Percentiles rank a stretch among this genome's conserved stretches.
Conservation (phyloP, 2,113 vertebrate genomes). For the Xenopus laevis region DNA sequence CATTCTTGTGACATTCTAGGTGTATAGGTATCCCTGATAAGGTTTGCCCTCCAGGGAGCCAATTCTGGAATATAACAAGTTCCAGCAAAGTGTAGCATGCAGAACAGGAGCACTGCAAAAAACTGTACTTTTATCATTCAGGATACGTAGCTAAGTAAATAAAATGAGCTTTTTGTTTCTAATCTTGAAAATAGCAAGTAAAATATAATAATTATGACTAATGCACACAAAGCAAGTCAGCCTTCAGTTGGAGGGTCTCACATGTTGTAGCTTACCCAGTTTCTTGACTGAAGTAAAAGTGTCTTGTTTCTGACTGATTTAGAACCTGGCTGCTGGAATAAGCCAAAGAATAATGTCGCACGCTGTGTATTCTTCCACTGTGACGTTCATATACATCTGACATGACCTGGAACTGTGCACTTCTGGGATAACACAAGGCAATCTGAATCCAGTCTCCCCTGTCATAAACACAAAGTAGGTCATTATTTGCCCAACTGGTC, state of each 20-base stretch:
- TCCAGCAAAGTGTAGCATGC: constrained; percentile 24
- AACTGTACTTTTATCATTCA: no score
- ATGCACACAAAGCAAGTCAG: neutral
- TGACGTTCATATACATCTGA: constrained; percentile 46
- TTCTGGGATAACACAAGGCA: constrained; percentile 52
- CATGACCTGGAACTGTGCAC: constrained; percentile 45
- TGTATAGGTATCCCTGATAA: constrained; percentile 10
- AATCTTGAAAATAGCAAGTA: no score
- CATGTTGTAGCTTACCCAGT: constrained; percentile 38
- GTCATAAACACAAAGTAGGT: neutral
- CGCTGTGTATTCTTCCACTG: constrained; percentile 49
- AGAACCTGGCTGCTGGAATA: constrained; percentile 4
- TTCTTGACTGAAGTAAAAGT: constrained; percentile 43
- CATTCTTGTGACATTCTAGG: constrained; percentile 23
- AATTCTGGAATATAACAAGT: constrained; percentile 27
- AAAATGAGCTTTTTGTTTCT: no score
- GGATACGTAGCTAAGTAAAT: no score
- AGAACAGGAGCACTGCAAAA: constrained; percentile 1
- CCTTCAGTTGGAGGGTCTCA: neutral
- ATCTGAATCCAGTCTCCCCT: constrained; percentile 54
- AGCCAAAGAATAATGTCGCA: constrained; percentile 1
- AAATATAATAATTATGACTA: neutral
- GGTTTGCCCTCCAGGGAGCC: constrained; percentile 23
- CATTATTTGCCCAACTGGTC: no score
- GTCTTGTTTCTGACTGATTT: neutral